Evolutionary conservation across 1,140 invertebrate species (phyloP).

Genomic region (Drosophila paulistorum): DNA sequence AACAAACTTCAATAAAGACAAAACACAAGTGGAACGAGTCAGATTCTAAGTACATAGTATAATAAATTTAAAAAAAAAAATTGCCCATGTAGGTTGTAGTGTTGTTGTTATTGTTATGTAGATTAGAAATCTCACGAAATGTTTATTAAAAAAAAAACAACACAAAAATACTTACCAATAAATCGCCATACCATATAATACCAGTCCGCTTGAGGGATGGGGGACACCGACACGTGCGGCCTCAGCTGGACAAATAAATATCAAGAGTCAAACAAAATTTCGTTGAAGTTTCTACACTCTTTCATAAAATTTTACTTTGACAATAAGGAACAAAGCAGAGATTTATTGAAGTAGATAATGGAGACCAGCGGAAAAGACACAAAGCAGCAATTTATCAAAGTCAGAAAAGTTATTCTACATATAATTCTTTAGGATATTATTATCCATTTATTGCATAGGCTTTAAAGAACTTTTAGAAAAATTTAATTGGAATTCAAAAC

Average conservation of each 20-base stretch:
- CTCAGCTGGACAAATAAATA: constrained; percentile 54
- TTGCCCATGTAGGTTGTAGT: constrained; percentile 38
- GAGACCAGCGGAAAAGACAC: too few species aligned
- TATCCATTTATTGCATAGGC: too few species aligned
- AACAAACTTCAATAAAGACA: background rate
- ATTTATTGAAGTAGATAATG: too few species aligned
- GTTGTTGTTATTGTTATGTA: constrained; percentile 51
- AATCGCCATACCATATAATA: background rate
- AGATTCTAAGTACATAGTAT: constrained; percentile 30
- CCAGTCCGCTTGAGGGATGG: constrained; percentile 18
- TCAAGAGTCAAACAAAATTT: constrained; percentile 11
- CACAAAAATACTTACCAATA: background rate
- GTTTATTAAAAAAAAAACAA: constrained; percentile 29
- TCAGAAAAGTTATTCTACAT: too few species aligned
- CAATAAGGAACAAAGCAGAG: too few species aligned
- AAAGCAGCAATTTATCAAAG: too few species aligned
- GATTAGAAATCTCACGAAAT: constrained; percentile 62
- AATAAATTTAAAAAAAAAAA: constrained; percentile 43
- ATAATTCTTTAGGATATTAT: too few species aligned
- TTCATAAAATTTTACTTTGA: background rate
- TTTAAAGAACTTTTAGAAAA: too few species aligned
- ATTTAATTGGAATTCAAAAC: too few species aligned
- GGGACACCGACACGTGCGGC: constrained; percentile 57
- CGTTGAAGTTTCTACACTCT: background rate
- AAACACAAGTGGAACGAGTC: constrained; percentile 48